A percentile compares a stretch with the other conserved stretches of the same genome.
Conservation (phyloP, 2,113 vertebrate species). For the Gavia stellata region DNA sequence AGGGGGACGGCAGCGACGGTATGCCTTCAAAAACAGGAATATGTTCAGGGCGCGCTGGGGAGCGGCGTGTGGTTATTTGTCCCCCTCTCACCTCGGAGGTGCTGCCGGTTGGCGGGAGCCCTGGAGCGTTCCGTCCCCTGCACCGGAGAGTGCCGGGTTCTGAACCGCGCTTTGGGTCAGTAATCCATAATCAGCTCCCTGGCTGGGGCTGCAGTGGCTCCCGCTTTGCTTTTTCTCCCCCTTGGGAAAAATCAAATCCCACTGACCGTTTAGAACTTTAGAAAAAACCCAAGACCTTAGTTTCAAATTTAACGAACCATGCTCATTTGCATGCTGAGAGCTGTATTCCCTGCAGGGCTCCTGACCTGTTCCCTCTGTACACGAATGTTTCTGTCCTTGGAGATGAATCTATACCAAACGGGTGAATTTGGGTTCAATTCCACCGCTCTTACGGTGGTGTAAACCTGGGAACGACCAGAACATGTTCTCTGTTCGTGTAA, state of each 20-base stretch:
- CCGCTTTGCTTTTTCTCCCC: neutral
- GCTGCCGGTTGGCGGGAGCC: neutral
- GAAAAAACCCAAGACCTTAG: neutral
- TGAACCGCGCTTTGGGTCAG: neutral
- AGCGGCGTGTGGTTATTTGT: neutral
- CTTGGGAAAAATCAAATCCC: neutral
- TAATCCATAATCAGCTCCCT: neutral
- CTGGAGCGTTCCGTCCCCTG: neutral
- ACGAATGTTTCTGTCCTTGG: neutral
- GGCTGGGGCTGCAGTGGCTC: neutral
- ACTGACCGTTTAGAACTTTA: neutral
- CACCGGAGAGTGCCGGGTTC: neutral
- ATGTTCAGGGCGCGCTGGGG: neutral
- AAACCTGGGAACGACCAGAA: neutral
- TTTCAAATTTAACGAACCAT: neutral
- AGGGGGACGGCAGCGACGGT: no score
- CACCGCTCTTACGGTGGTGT: fast-evolving
- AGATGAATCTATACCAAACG: neutral
- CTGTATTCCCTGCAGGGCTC: neutral
- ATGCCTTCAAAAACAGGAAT: neutral
- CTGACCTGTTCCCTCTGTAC: neutral
- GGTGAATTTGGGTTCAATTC: neutral
- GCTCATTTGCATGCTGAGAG: neutral
- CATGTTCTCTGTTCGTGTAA: neutral
- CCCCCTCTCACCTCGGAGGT: neutral